Evolutionary conservation across 2,888 invertebrate species (phyloP).

Genomic region (Melinopterus prodromus): DNA sequence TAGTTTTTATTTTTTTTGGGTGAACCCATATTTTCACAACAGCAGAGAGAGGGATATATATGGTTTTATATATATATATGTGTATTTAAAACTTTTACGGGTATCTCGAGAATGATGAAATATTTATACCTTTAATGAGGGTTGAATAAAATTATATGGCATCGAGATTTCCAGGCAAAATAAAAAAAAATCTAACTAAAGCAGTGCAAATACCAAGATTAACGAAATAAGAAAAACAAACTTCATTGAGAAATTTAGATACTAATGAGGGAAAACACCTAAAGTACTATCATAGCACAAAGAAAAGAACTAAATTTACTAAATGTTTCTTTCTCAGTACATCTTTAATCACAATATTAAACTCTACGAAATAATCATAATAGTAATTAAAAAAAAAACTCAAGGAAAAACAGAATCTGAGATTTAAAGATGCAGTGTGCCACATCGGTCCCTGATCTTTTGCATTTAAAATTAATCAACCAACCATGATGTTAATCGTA

Average conservation of each 20-base stretch:
- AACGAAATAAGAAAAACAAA: not conserved
- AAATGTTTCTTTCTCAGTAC: not conserved
- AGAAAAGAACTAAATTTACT: conserved; percentile 10
- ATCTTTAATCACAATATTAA: conserved; percentile 4
- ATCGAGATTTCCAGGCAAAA: not conserved
- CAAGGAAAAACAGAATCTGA: not conserved
- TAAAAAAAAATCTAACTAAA: not conserved
- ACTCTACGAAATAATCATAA: not conserved
- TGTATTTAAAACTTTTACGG: not conserved
- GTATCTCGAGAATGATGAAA: not conserved
- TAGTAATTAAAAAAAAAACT: not conserved
- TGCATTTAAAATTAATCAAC: not conserved
- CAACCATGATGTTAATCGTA: not conserved
- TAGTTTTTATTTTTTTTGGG: conserved; percentile 11
- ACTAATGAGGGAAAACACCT: conserved; percentile 8
- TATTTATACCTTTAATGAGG: not conserved
- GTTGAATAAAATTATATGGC: not conserved
- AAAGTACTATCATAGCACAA: not conserved
- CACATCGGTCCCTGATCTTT: not conserved
- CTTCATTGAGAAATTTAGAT: conserved; percentile 11
- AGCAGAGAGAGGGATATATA: not conserved
- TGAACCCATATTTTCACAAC: not conserved
- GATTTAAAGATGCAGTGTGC: not conserved
- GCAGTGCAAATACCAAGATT: not conserved
- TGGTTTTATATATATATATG: not conserved